Evolutionary conservation across 2,113 vertebrate genomes (phyloP), one percentile per base, ranked within the genome.

Genomic region (Podarcis cretensis): DNA sequence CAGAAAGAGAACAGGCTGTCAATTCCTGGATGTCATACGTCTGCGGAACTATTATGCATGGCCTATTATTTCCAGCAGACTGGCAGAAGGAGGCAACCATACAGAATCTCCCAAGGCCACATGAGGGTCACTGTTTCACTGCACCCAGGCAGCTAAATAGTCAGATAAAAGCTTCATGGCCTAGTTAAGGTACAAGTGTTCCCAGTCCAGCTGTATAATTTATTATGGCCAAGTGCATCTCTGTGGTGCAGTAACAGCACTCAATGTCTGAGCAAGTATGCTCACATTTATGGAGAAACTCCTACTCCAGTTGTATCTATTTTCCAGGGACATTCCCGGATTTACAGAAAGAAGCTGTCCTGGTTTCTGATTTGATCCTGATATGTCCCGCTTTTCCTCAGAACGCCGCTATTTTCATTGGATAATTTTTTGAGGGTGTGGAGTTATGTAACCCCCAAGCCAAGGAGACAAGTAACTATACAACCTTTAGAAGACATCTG

Each of bases 41-140:
- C 23, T 75, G 91, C 88, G 79, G 23, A 57, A 86, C 88, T 84
- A 76, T 91, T 89, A 85, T 71, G 63, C 79, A 93, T 0, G 4
- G 54, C 43, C 82, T 59, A 78, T 94, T 91, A 90, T 91, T 94
- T 95, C 84, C 77, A 83, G 87, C 75, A 66, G 81, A 92, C 32
- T 83, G 81, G 81, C 89, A 86, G 81, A 86, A 89, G 66, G 92
- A 91, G 85, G 30, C 87, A 84, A 86, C 37, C 6, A 16, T 68
- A 88, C 65, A 85, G 79, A 59, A 3, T 84, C 40, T 92, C 54
- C 81, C 89, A 95, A 91, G 86, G 91, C 86, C 90, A 92, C 0
- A 0, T 84, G 90, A 94, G 92, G 90, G 93, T 93, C 94, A 95
- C 83, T 83, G 63, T 48, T 93, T 94, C 35, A 80, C 74, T 88